Percentiles rank a stretch among this genome's conserved stretches.
Evolutionary conservation across 2,797 vertebrate species (phyloP).

Genomic region (Hydrocynus forskahlii): DNA sequence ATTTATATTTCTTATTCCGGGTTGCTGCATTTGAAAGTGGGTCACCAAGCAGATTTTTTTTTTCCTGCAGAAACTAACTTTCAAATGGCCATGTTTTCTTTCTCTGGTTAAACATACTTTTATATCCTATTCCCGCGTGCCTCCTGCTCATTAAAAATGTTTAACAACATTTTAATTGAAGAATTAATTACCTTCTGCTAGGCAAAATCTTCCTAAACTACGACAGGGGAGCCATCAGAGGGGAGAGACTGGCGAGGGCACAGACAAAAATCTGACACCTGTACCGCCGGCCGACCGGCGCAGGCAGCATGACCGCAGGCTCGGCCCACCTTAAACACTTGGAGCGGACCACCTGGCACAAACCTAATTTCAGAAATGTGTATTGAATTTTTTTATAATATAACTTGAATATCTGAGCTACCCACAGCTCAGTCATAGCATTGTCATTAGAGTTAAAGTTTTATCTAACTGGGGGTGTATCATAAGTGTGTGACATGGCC

Average conservation of each 20-base stretch:
- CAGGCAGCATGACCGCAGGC: constrained; percentile 43
- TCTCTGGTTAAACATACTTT: constrained; percentile 82
- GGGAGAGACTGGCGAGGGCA: constrained; percentile 59
- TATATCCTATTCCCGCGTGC: constrained; percentile 80
- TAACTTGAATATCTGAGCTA: too few relatives aligned
- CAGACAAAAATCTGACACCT: constrained; percentile 40
- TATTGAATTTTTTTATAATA: too few relatives aligned
- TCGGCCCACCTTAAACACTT: not conserved
- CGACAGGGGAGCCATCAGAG: constrained; percentile 80
- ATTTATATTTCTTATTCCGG: constrained; percentile 73
- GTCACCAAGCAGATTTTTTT: constrained; percentile 74
- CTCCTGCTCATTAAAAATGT: constrained; percentile 88
- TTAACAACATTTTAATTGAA: constrained; percentile 91
- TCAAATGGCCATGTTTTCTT: constrained; percentile 77
- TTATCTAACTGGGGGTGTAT: too few relatives aligned
- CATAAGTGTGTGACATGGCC: too few relatives aligned
- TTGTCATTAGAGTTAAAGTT: not conserved
- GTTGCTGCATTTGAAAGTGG: constrained; percentile 73
- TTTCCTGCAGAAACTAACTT: constrained; percentile 72
- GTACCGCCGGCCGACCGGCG: constrained; percentile 49
- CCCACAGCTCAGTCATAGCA: not conserved
- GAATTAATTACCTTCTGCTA: constrained; percentile 88
- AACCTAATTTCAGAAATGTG: not conserved
- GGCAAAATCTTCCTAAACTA: constrained; percentile 83
- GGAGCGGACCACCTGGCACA: not conserved